Base-by-base conservation (phyloP, 2,797 vertebrate genomes). In the Pseudochirops corinnae region DNA sequence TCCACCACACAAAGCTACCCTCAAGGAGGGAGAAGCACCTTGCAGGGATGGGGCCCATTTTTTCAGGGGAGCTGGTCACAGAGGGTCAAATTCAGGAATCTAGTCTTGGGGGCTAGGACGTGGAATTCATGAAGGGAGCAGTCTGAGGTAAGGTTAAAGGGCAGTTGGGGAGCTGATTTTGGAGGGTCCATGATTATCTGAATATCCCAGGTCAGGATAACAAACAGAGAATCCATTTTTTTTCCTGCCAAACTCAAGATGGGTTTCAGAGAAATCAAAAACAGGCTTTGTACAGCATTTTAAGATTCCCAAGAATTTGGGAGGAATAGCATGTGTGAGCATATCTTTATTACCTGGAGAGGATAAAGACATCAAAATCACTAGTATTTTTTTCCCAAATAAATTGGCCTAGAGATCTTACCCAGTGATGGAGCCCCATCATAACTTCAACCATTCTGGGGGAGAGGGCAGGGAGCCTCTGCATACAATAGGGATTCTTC, bases 261-360 rank as follows among this genome's bases (percentile, higher is more conserved):
- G 21, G 7, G 39, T 26, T 82, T 82, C 21, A 82, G 74, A 82
- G 39, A 46, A 46, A 46, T 39, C 16, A 26, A 11, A 82, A 46
- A 82, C 9, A 11, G 39, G 21, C 0, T 26, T 87, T 50, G 39
- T 50, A 87, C 39, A 28, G 39, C 39, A 87, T 87, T 39, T 46
- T 50, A 50, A 13, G 10, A 92, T 55, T 93, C 18, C 82, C 90
- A 92, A 95, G 62, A 95, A 94, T 94, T 92, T 6, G 14, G 0
- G 28, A 91, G 52, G 11, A 26, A 92, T 50, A 50, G 39, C 24
- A 26, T 26, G 39, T 92, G 53, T 60, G 31, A 90, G 90, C 55
- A 93, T 92, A 96, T 91, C 95, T 95, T 56, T 96, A 96, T 92
- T 97, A 93, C 87, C 46, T 53, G 28, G 67, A 74, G 90, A 96